Evolutionary conservation across 2,113 vertebrate genomes (phyloP).

Genomic region (Cyprinodon tularosa): DNA sequence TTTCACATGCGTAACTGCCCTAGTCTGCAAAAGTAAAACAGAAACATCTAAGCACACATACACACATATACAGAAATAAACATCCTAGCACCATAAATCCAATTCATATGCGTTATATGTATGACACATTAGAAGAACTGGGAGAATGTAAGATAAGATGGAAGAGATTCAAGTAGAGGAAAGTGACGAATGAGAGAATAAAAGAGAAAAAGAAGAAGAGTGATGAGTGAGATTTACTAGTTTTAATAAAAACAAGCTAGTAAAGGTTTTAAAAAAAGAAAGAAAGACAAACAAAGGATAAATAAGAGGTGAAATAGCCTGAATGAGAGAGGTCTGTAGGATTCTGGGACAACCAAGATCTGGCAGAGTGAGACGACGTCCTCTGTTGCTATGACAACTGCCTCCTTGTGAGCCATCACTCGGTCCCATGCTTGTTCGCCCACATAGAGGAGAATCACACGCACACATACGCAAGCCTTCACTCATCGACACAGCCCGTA

Average conservation of each 20-base stretch:
- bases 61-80: conserved; percentile 28
- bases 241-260: background rate
- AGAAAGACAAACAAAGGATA: conserved; percentile 5
- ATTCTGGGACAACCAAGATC: conserved; percentile 65
- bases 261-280: background rate
- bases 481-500: conserved; percentile 49
- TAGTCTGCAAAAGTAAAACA: conserved; percentile 22
- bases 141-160: conserved; percentile 16
- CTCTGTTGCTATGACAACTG: conserved; percentile 78
- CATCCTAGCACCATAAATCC: conserved; percentile 24
- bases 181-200: background rate
- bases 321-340: conserved; percentile 35
- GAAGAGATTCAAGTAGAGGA: conserved; percentile 23
- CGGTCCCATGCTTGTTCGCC: conserved; percentile 54
- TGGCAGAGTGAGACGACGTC: conserved; percentile 59
- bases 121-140: conserved; percentile 18
- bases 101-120: conserved; percentile 49
- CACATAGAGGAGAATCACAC: conserved; percentile 40
- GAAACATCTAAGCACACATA: conserved; percentile 39
- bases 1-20: conserved; percentile 20
- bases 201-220: background rate
- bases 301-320: background rate
- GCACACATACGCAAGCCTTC: conserved; percentile 12
- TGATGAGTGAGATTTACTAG: no score
- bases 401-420: conserved; percentile 59